Evolutionary conservation across 2,797 vertebrate species (phyloP).

Genomic region (Falco berigora): DNA sequence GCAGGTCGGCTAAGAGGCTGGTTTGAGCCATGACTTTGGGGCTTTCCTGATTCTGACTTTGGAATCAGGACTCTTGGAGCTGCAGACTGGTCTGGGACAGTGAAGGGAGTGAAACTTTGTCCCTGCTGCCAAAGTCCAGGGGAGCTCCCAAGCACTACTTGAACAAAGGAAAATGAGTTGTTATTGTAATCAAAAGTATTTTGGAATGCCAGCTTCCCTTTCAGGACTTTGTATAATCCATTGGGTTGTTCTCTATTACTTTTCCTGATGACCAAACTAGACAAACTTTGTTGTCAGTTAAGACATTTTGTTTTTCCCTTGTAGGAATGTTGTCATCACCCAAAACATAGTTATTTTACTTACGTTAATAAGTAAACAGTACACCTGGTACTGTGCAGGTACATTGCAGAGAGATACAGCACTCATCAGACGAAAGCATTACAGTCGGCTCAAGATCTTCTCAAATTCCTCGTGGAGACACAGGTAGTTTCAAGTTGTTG

Average conservation of each 20-base stretch:
- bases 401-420: background rate
- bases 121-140: background rate
- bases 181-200: background rate
- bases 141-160: background rate
- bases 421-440: background rate
- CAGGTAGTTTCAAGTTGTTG: background rate
- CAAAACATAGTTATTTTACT: background rate
- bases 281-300: background rate
- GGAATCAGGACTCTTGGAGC: background rate
- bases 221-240: background rate
- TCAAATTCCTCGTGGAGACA: background rate
- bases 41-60: background rate
- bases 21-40: background rate
- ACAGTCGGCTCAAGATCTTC: background rate
- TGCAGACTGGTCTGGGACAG: background rate
- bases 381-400: background rate
- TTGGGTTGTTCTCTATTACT: background rate
- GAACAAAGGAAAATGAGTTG: background rate
- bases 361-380: too few species aligned
- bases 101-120: background rate
- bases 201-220: background rate
- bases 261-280: background rate
- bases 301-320: background rate
- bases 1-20: background rate
- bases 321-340: background rate